Evolutionary conservation across 1,140 invertebrate genomes (phyloP), one percentile per base, ranked within the genome.

Genomic region (Caligus rogercresseyi): DNA sequence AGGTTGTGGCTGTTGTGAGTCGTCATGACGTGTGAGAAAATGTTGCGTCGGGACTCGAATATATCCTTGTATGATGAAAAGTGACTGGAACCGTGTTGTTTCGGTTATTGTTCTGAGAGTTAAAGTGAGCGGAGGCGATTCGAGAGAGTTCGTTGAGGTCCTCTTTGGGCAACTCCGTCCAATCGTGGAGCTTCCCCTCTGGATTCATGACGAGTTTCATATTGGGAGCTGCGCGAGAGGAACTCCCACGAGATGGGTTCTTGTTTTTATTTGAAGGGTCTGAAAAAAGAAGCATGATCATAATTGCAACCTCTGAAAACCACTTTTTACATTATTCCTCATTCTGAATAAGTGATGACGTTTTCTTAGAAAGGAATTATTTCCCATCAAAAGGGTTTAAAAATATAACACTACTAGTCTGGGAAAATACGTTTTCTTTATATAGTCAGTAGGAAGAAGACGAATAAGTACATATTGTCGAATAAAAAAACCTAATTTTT

Each of bases 161-260:
- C 21, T 60, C 57, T 43, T 60, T 25, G 2, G 57, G 60, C 3
- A 62, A 16, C 3, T 62, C 43, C 3, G 19, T 62, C 31, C 52
- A 62, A 53, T 62, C 43, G 25, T 62, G 52, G 16, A 58, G 51
- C 14, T 63, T 63, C 3, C 61, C 61, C 26, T 63, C 61, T 15
- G 61, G 61, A 21, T 63, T 63, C 61, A 63, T 63, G 19, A 63
- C 61, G 13, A 63, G 25, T 53, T 63, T 63, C 7, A 63, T 4
- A 19, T 63, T 63, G 53, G 61, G 61, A 3, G 25, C 20, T 21
- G 13, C 3, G 25, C 11, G 16, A 11, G 31, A 43, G 7, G 31
- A 43, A 43, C 31, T 43, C n/a, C n/a, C n/a, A n/a, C n/a, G n/a
- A n/a, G n/a, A n/a, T n/a, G 31, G n/a, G 7, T 43, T n/a, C 31